These are phyloP conservation scores for Tigriopus californicus DNA, from an alignment of 2,888 invertebrate species.

Conservation along the genomic window DNA sequence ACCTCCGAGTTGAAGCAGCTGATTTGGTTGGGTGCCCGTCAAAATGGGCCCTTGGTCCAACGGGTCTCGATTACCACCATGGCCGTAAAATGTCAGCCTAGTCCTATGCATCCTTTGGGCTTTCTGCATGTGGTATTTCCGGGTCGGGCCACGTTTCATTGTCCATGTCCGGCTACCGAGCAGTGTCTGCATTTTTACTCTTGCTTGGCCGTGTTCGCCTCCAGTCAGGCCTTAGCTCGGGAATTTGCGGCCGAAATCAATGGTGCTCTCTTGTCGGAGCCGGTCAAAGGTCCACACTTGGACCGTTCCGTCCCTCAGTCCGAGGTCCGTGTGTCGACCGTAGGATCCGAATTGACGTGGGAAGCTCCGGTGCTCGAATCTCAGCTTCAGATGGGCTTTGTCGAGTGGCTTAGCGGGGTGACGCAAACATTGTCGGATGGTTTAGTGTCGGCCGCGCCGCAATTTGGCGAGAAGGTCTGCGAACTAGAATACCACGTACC, in stretches of 20 bases:
- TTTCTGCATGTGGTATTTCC: constrained; percentile 39
- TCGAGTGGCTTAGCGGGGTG: constrained; percentile 51
- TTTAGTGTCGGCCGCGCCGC: constrained; percentile 17
- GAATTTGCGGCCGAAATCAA: constrained; percentile 29
- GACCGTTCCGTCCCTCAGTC: too few relatives aligned
- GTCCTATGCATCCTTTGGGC: constrained; percentile 45
- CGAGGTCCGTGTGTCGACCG: too few relatives aligned
- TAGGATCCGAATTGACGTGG: not conserved
- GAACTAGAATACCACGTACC: constrained; percentile 29
- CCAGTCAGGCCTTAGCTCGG: constrained; percentile 39
- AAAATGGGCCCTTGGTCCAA: constrained; percentile 12
- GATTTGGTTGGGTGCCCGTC: not conserved
- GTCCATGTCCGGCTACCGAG: constrained; percentile 23
- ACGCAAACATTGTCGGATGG: constrained; percentile 41
- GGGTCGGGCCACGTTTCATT: not conserved
- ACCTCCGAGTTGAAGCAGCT: not conserved
- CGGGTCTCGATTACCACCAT: constrained; percentile 33
- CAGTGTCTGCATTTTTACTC: constrained; percentile 48
- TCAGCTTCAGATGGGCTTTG: too few relatives aligned
- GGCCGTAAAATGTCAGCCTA: constrained; percentile 47
- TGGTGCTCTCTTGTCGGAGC: constrained; percentile 1
- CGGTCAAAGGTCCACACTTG: not conserved
- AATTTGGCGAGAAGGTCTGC: constrained; percentile 30
- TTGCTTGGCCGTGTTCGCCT: constrained; percentile 47
- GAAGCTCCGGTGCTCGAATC: not conserved